Percentiles rank a stretch among this genome's conserved stretches.
Evolutionary conservation across 2,797 vertebrate species (phyloP).

Genomic region (Pseudochirops cupreus): DNA sequence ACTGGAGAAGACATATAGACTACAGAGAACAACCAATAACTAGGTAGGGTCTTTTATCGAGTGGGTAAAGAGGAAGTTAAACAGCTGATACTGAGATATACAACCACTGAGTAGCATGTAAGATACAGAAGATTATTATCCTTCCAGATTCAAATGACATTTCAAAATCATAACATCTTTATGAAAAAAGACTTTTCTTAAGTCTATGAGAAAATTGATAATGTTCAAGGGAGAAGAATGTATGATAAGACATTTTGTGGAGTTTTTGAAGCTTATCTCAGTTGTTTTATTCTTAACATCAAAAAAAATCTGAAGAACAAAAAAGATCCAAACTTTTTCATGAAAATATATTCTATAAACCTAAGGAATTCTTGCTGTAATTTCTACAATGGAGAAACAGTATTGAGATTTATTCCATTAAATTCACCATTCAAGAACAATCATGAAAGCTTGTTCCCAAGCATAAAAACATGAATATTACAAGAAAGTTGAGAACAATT

Average conservation of each 20-base stretch:
- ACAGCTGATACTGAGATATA: not conserved
- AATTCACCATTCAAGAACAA: not conserved
- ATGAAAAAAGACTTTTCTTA: not conserved
- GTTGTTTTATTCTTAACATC: not conserved
- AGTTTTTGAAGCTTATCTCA: not conserved
- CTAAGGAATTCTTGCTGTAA: not conserved
- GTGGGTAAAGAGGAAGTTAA: not conserved
- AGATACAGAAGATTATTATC: not conserved
- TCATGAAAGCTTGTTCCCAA: not conserved
- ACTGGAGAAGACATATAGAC: no score
- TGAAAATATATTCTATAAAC: not conserved
- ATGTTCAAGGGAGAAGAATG: not conserved
- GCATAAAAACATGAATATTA: not conserved
- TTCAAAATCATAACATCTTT: not conserved
- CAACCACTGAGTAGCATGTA: not conserved
- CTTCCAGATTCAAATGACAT: not conserved
- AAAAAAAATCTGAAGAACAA: not conserved
- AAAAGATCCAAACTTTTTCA: not conserved
- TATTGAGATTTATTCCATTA: not conserved
- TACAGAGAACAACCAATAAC: not conserved
- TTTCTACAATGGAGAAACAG: not conserved
- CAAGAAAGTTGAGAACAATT: not conserved
- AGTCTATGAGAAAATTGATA: not conserved
- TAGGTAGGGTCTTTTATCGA: not conserved
- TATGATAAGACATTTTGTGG: not conserved